Percentiles rank a stretch among this genome's conserved stretches.
These are phyloP conservation scores for Agrochola lota DNA, from an alignment of 2,888 invertebrate genomes.

Conservation along the genomic window DNA sequence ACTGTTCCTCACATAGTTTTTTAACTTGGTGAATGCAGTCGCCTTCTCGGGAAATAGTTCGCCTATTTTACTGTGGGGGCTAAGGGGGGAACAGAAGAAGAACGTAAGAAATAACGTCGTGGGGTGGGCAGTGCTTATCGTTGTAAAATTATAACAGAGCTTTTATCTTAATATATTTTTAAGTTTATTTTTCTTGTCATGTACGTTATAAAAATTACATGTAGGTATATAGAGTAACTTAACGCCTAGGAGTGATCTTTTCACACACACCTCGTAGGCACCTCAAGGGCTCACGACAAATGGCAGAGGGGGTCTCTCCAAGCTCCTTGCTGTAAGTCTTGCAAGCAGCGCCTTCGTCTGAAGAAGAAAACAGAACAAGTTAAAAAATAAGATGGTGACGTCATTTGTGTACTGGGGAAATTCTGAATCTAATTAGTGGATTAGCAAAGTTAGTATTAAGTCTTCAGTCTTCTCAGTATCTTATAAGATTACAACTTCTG, in stretches of 20 bases:
- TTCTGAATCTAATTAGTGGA: slow-evolving; percentile 21
- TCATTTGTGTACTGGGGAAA: background rate
- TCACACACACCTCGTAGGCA: slow-evolving; percentile 81
- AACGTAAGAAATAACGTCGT: background rate
- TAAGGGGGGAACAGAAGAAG: background rate
- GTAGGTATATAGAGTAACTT: slow-evolving; percentile 39
- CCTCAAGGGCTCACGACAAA: slow-evolving; percentile 81
- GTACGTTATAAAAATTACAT: slow-evolving; percentile 3
- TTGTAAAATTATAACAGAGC: slow-evolving; percentile 6
- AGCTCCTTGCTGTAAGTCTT: slow-evolving; percentile 86
- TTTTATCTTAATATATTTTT: slow-evolving; percentile 12
- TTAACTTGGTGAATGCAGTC: slow-evolving; percentile 19
- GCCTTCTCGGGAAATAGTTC: slow-evolving; percentile 27
- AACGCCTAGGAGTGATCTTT: slow-evolving; percentile 74
- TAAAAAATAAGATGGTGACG: slow-evolving; percentile 3
- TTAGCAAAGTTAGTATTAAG: slow-evolving; percentile 24
- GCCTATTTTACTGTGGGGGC: background rate
- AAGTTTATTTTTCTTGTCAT: background rate
- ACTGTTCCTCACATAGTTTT: slow-evolving; percentile 11
- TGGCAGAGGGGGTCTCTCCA: slow-evolving; percentile 85
- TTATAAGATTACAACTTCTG: slow-evolving; percentile 31
- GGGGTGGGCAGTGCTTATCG: too few species aligned
- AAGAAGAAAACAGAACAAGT: slow-evolving; percentile 2
- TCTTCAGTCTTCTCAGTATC: slow-evolving; percentile 7
- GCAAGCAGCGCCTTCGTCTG: slow-evolving; percentile 82